Evolutionary conservation across 2,888 invertebrate genomes (phyloP), one percentile per base, ranked within the genome.

Genomic region (Oligia latruncula): DNA sequence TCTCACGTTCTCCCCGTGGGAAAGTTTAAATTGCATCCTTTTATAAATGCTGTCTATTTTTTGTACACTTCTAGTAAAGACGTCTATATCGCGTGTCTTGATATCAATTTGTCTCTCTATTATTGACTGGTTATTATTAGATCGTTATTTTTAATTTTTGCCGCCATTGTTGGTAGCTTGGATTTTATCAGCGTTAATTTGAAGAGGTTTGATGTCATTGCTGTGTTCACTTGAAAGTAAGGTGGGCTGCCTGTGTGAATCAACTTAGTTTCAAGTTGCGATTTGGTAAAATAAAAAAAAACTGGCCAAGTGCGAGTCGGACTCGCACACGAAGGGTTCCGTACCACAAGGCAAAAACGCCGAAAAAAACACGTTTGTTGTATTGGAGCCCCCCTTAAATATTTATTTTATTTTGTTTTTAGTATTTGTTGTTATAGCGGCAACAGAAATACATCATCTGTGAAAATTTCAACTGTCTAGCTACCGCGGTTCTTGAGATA

Each of bases 91-190:
- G 90, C 90, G 87, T 89, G 88, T 82, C 15, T 40, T n/a, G 46
- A n/a, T 35, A 82, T 82, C 81, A 88, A 91, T 91, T 90, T 91
- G 89, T 91, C 88, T 82, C 88, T 82, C 86, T 78, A 87, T 90
- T 77, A 87, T 76, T n/a, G 29, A 35, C 74, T 66, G 13, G 74
- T 67, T 81, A 88, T 85, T 82, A 75, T 40, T 82, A 76, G 55
- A 1, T 72, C 13, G 20, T 58, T 72, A 70, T 49, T 66, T 64
- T 70, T 62, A 40, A 43, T 78, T 15, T 46, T 77, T 68, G 13
- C 8, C 9, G 46, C 23, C 55, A 70, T 80, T 84, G 74, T 71
- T 62, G 65, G 46, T 58, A 5, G 29, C 23, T 77, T 35, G 40
- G 29, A 71, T 66, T 84, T 35, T 58, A 58, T 58, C 4, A 71